These are phyloP conservation scores for Istiophorus platypterus DNA, from an alignment of 2,113 vertebrate species.

Conservation along the genomic window DNA sequence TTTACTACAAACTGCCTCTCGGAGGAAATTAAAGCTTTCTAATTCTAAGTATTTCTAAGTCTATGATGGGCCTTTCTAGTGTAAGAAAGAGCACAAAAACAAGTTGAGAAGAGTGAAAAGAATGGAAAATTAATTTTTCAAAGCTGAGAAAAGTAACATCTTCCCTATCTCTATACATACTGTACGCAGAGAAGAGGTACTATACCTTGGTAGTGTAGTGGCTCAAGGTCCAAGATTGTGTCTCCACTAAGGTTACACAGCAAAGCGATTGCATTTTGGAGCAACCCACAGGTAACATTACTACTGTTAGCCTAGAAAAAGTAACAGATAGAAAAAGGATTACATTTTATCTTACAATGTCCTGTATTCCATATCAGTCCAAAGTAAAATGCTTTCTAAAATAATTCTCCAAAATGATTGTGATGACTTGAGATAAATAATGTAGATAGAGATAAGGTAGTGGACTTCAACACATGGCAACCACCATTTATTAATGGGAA, in stretches of 20 bases:
- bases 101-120: neutral
- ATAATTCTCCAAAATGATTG: neutral
- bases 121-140: neutral
- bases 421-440: neutral
- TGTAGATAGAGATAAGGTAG: neutral
- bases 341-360: conserved; percentile 1
- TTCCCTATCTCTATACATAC: neutral
- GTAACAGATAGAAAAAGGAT: conserved; percentile 11
- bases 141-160: conserved; percentile 5
- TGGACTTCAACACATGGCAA: neutral
- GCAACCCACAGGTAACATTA: conserved; percentile 45
- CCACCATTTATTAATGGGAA: neutral
- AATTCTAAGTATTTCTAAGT: no score
- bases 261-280: conserved; percentile 73
- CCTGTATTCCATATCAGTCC: neutral
- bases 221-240: conserved; percentile 58
- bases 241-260: conserved; percentile 69
- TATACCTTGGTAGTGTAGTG: conserved; percentile 67
- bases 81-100: conserved; percentile 4
- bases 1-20: no score
- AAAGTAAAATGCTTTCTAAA: neutral
- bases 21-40: no score
- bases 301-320: conserved; percentile 52
- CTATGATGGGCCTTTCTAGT: neutral
- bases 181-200: conserved; percentile 18